A percentile compares a stretch with the other conserved stretches of the same genome.
Conservation (phyloP, 2,797 vertebrate genomes). For the Hemitrygon akajei region DNA sequence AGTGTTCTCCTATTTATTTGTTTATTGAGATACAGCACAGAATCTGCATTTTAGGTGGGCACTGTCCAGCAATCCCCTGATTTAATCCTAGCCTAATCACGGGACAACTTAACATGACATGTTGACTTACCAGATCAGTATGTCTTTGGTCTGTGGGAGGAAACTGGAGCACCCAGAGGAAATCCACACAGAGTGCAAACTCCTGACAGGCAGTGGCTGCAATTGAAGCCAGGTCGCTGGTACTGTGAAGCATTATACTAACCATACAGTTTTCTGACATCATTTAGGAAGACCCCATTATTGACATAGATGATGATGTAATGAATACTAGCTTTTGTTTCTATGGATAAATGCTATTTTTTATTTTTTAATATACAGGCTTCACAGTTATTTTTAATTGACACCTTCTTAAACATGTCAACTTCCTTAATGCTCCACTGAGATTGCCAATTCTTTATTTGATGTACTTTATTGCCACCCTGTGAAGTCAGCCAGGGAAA, state of each 20-base stretch:
- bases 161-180: too few relatives aligned
- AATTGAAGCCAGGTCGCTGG: too few relatives aligned
- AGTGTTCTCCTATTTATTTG: background rate
- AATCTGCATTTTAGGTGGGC: too few relatives aligned
- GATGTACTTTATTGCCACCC: background rate
- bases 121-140: too few relatives aligned
- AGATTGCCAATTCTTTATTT: background rate
- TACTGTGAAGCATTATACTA: too few relatives aligned
- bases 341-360: background rate
- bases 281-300: background rate
- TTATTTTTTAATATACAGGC: background rate
- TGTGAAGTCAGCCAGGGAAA: background rate
- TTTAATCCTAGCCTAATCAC: too few relatives aligned
- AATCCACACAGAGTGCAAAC: too few relatives aligned
- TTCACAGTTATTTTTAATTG: background rate
- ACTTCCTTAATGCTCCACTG: background rate
- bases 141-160: too few relatives aligned
- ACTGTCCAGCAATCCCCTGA: too few relatives aligned
- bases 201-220: too few relatives aligned
- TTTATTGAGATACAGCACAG: too few relatives aligned
- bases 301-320: background rate
- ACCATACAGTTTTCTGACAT: background rate
- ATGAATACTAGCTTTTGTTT: background rate
- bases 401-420: background rate
- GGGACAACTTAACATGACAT: too few relatives aligned